A percentile compares a stretch with the other conserved stretches of the same genome.
Conservation (phyloP, 2,797 vertebrate species). For the Sylvilagus floridanus region DNA sequence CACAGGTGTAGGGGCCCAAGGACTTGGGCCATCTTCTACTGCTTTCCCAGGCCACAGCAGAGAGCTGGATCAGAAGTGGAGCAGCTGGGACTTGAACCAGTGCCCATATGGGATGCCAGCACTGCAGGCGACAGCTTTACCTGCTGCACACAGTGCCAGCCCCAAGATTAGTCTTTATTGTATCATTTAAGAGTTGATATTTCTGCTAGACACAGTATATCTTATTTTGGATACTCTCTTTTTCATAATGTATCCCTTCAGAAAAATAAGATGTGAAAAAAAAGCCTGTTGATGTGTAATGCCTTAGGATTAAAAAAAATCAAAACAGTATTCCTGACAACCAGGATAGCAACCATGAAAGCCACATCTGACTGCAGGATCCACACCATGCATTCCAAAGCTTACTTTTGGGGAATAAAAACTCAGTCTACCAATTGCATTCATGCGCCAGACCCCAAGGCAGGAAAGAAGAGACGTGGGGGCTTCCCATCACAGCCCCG, state of each 20-base stretch:
- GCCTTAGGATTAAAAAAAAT: background rate
- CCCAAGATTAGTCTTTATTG: background rate
- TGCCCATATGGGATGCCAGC: too few relatives aligned
- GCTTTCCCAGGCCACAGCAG: too few relatives aligned
- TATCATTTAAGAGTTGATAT: background rate
- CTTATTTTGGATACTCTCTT: background rate
- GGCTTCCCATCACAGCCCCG: background rate
- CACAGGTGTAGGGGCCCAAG: too few relatives aligned
- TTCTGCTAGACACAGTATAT: background rate
- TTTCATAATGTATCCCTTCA: fast-evolving
- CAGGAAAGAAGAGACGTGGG: conserved; percentile 5
- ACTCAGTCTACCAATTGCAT: background rate
- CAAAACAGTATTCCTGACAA: background rate
- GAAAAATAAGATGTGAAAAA: fast-evolving
- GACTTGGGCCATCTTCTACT: too few relatives aligned
- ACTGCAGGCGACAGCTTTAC: too few relatives aligned
- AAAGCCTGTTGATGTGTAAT: fast-evolving
- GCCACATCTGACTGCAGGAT: fast-evolving
- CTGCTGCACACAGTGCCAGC: too few relatives aligned
- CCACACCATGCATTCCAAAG: background rate
- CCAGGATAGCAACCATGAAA: background rate
- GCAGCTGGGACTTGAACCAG: too few relatives aligned
- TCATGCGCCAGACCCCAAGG: background rate
- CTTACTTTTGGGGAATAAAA: background rate
- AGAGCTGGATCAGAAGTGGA: too few relatives aligned